phyloP scores from a whole-genome alignment of 2,888 invertebrate species.

The Erebia ligea region DNA sequence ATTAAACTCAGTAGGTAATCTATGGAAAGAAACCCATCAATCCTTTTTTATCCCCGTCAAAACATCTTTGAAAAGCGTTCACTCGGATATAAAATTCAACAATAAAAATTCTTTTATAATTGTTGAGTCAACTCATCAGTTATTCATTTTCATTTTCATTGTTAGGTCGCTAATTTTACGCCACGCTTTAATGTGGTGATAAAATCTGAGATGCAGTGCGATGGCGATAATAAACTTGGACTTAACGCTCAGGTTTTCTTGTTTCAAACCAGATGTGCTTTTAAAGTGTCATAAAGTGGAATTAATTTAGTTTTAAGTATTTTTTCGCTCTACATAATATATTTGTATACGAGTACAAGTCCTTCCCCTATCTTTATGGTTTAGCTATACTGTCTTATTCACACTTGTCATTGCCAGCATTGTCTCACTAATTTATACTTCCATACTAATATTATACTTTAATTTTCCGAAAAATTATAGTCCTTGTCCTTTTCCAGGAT shows the following conservation, averaged over 20 bases:
- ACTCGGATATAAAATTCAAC: slow-evolving; percentile 1
- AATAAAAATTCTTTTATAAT: slow-evolving; percentile 52
- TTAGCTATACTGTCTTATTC: background rate
- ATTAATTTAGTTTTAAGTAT: slow-evolving; percentile 9
- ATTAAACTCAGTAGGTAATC: no score
- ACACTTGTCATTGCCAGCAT: background rate
- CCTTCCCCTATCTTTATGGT: no score
- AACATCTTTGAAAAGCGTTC: background rate
- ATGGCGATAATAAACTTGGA: slow-evolving; percentile 28
- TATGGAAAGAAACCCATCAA: background rate
- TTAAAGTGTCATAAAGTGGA: slow-evolving; percentile 28
- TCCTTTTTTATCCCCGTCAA: background rate
- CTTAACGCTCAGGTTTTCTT: slow-evolving; percentile 23
- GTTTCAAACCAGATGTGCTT: slow-evolving; percentile 26
- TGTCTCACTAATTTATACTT: no score
- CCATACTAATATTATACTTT: no score
- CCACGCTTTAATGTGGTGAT: slow-evolving; percentile 53
- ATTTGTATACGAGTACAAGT: no score
- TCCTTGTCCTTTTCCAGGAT: no score
- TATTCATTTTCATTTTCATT: slow-evolving; percentile 75
- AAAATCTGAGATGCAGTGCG: slow-evolving; percentile 48
- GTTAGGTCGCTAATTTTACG: slow-evolving; percentile 63
- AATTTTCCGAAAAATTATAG: no score
- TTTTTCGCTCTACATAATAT: background rate
- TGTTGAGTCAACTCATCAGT: slow-evolving; percentile 70